phyloP scores from a whole-genome alignment of 1,140 invertebrate genomes.

The Ceratosolen fusciceps region DNA sequence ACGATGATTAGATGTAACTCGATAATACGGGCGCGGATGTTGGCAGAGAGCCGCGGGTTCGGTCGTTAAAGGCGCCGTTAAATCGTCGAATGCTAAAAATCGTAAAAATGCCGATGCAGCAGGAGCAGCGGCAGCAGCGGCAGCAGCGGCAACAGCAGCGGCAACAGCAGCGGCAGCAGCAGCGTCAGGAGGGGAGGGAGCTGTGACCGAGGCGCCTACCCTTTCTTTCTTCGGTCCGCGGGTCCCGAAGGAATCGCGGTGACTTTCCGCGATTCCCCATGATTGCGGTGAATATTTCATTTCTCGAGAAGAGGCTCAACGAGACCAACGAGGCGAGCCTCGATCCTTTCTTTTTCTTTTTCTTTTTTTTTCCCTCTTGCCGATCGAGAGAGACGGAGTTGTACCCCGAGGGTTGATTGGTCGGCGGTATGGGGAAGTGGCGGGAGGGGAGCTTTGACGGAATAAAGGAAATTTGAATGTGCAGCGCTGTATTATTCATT shows the following conservation, averaged over 20 bases:
- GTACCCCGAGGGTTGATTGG: no score
- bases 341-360: no score
- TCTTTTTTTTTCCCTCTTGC: no score
- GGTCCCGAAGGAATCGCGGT: neutral
- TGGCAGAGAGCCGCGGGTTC: slow-evolving; percentile 40
- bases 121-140: neutral
- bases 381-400: no score
- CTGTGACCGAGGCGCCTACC: neutral
- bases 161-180: neutral
- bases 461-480: slow-evolving; percentile 49
- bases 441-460: slow-evolving; percentile 32
- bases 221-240: slow-evolving; percentile 23
- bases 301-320: slow-evolving; percentile 10
- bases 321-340: no score
- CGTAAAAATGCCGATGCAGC: slow-evolving; percentile 57
- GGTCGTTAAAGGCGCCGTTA: slow-evolving; percentile 70
- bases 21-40: slow-evolving; percentile 63
- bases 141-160: neutral
- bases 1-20: slow-evolving; percentile 72
- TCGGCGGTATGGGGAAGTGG: no score
- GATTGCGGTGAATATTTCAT: slow-evolving; percentile 51
- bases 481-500: slow-evolving; percentile 47
- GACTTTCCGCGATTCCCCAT: slow-evolving; percentile 41
- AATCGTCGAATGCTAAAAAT: slow-evolving; percentile 67
- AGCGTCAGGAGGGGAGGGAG: neutral